Evolutionary conservation across 2,113 vertebrate genomes (phyloP).

Genomic region (Oreochromis aureus): DNA sequence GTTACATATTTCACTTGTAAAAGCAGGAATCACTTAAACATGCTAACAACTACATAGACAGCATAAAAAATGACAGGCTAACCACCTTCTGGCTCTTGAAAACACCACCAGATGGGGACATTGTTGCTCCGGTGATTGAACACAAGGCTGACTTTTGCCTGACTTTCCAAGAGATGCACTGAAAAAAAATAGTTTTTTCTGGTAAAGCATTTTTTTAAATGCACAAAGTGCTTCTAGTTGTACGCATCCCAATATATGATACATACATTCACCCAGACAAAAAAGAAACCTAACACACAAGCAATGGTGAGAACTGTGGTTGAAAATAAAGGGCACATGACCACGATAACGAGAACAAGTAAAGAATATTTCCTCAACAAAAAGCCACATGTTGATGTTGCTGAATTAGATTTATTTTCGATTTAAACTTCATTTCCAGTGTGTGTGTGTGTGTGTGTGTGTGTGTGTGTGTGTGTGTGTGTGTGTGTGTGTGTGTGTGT

Average conservation of each 20-base stretch:
- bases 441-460: neutral
- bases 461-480: neutral
- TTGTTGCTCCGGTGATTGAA: neutral
- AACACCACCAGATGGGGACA: conserved; percentile 24
- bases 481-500: neutral
- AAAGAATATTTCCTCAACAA: neutral
- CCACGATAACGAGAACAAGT: neutral
- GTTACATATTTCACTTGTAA: neutral
- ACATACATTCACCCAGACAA: neutral
- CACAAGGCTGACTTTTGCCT: neutral
- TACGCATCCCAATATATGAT: neutral
- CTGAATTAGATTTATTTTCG: neutral
- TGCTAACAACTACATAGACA: neutral
- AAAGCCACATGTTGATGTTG: neutral
- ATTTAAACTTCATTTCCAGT: neutral
- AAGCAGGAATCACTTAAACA: neutral
- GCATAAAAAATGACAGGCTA: neutral
- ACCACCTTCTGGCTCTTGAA: neutral
- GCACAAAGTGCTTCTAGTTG: neutral
- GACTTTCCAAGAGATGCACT: neutral
- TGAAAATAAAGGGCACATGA: neutral
- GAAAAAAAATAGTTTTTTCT: neutral
- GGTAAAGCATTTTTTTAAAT: neutral
- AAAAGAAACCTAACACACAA: neutral
- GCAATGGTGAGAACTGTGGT: neutral